Base-by-base conservation (phyloP, 1,140 invertebrate genomes). In the Atopsyche davidsoni region DNA sequence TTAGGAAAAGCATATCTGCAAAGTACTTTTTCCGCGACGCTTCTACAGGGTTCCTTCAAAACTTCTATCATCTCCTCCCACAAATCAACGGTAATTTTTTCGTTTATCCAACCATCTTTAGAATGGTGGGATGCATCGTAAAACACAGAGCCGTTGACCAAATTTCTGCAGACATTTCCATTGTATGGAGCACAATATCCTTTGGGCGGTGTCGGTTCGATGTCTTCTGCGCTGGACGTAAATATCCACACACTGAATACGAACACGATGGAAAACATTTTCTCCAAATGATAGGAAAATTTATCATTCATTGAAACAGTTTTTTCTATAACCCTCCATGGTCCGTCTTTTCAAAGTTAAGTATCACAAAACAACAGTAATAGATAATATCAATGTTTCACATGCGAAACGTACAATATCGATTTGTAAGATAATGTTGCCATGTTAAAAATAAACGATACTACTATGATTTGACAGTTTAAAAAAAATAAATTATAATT, bases 1-100 rank as follows among this genome's bases (percentile, higher is more conserved):
- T 87, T 81, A 3, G 92, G 92, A 73, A 95, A 96, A 10, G 91
- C 91, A 73, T 92, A 93, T 39, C 86, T 78, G 69, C 93, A 96
- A 10, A 96, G 72, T 61, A 96, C 75, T 79, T 86, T 87, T 80
- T 93, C 89, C 24, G 92, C 92, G 39, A 87, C 86, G 57, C 79
- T 82, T 36, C 85, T 76, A 73, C 93, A 96, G 35, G 88, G 84
- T 58, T 90, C 87, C 32, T 79, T 77, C 4, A 92, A 72, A 36
- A 80, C 80, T 13, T 77, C 73, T 59, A 95, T 88, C 60, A 93
- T 74, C 73, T 94, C 89, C 55, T 86, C 80, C 89, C 88, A 93
- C 7, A 94, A 71, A 23, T 80, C 81, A 1, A 74, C 74, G 1
- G 88, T 85, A 40, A 92, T 92, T 62, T 86, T 79, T 67, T 95